Percentiles rank a stretch among this genome's conserved stretches.
Conservation (phyloP, 1,140 invertebrate species). For the Bombus cullumanus region DNA sequence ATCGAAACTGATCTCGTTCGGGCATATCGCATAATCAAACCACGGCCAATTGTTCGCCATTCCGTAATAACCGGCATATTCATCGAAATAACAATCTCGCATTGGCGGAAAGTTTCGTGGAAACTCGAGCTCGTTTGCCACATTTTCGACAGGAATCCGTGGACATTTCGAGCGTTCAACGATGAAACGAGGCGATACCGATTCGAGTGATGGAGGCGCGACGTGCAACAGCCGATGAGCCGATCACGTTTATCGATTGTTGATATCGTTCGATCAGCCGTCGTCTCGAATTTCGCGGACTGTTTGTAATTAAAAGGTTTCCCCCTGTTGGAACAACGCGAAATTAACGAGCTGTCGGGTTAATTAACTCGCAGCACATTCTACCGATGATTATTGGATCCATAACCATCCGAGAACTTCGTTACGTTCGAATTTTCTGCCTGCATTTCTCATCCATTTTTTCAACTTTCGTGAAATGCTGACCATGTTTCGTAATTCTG, state of each 20-base stretch:
- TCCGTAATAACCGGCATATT: slow-evolving; percentile 8
- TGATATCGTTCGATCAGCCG: neutral
- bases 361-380: slow-evolving; percentile 10
- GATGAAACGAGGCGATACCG: neutral
- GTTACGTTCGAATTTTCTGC: neutral
- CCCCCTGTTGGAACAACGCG: neutral
- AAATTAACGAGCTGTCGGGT: slow-evolving; percentile 5
- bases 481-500: too few relatives aligned
- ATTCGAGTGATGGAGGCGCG: neutral
- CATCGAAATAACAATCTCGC: slow-evolving; percentile 21
- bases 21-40: slow-evolving; percentile 6
- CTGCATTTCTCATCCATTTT: neutral
- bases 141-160: neutral
- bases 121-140: neutral
- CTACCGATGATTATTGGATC: neutral
- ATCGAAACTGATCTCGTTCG: neutral
- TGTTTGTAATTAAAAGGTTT: slow-evolving; percentile 16
- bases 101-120: neutral
- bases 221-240: neutral
- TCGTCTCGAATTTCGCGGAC: slow-evolving; percentile 14
- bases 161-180: neutral
- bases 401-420: neutral
- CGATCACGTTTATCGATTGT: neutral
- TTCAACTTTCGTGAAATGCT: neutral
- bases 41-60: slow-evolving; percentile 10